phyloP scores from a whole-genome alignment of 2,797 vertebrate species.

The Leptatherina wallacei region DNA sequence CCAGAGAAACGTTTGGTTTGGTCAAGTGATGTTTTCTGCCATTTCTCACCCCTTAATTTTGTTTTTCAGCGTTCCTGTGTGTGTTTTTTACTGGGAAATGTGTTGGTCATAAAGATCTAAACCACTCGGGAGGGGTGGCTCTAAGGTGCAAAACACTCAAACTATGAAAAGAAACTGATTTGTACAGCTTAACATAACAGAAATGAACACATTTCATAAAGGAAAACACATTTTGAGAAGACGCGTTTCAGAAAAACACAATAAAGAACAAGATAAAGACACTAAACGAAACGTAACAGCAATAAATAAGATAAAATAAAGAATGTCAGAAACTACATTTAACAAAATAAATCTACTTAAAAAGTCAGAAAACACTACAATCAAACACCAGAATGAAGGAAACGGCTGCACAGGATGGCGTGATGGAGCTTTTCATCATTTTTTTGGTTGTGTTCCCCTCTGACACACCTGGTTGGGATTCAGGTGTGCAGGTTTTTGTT shows the following conservation, averaged over 20 bases:
- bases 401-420: not conserved
- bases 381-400: not conserved
- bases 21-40: not conserved
- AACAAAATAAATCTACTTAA: not conserved
- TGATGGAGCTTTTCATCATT: not conserved
- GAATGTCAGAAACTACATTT: not conserved
- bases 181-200: not conserved
- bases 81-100: not conserved
- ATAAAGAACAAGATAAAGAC: not conserved
- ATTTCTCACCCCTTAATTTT: not conserved
- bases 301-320: too few species aligned
- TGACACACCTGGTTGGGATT: not conserved
- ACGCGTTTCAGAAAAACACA: not conserved
- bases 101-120: not conserved
- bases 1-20: conserved; percentile 14
- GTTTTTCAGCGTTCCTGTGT: not conserved
- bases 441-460: not conserved
- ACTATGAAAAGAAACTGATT: not conserved
- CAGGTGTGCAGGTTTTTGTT: not conserved
- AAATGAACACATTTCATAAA: not conserved
- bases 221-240: not conserved
- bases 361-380: too few species aligned
- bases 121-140: not conserved
- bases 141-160: not conserved
- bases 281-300: too few species aligned